Evolutionary conservation across 2,113 vertebrate genomes (phyloP).

Genomic region (Aix galericulata): DNA sequence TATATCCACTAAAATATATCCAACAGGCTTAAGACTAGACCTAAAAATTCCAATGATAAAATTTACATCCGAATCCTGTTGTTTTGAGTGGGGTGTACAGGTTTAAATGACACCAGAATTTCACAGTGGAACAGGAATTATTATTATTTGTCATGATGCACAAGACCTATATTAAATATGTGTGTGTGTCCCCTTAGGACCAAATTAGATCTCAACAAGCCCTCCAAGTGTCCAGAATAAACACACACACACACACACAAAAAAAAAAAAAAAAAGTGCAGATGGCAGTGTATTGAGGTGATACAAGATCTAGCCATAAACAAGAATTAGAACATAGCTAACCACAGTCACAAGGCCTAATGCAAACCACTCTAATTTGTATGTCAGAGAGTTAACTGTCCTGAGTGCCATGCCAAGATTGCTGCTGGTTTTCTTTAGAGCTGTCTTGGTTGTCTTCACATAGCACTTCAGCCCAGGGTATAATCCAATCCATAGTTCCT

Average conservation of each 20-base stretch:
- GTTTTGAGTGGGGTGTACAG: background rate
- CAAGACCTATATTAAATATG: background rate
- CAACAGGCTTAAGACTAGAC: background rate
- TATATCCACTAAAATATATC: background rate
- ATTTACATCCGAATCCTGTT: background rate
- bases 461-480: background rate
- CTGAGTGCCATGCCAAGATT: background rate
- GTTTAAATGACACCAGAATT: background rate
- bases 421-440: background rate
- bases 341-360: background rate
- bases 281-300: background rate
- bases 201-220: background rate
- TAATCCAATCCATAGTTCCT: background rate
- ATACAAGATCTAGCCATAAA: background rate
- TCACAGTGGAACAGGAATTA: background rate
- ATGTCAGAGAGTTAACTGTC: background rate
- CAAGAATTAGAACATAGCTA: background rate
- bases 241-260: background rate
- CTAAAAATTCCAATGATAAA: background rate
- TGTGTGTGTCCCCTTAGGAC: background rate
- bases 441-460: background rate
- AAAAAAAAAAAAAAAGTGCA: background rate
- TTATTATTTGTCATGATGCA: background rate
- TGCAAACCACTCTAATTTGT: background rate
- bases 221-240: background rate